phyloP scores from a whole-genome alignment of 1,140 invertebrate species.

The Manduca sexta region DNA sequence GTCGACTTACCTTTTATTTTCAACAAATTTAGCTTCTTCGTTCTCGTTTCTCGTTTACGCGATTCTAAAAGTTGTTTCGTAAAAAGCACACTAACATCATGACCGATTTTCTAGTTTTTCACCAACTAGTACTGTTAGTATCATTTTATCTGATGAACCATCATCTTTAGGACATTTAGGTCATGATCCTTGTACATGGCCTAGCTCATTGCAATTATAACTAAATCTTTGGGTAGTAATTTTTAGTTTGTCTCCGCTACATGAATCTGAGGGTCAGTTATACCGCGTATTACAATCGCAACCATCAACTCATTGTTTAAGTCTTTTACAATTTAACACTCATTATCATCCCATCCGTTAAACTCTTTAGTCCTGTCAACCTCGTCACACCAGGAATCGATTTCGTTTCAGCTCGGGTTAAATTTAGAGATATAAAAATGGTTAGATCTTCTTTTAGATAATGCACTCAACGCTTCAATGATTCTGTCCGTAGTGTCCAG shows the following conservation, averaged over 20 bases:
- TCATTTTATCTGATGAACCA: neutral
- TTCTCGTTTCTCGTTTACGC: too few relatives aligned
- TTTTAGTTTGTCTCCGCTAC: slow-evolving; percentile 18
- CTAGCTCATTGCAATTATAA: slow-evolving; percentile 6
- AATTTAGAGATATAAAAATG: slow-evolving; percentile 23
- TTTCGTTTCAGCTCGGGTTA: slow-evolving; percentile 16
- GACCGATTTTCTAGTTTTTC: slow-evolving; percentile 5
- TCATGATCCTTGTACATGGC: slow-evolving; percentile 3
- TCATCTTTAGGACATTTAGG: neutral
- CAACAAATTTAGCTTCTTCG: slow-evolving; percentile 19
- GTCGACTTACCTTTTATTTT: neutral
- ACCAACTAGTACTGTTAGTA: neutral
- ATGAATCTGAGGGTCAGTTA: slow-evolving; percentile 13
- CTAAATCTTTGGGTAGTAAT: slow-evolving; percentile 5
- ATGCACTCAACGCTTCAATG: too few relatives aligned
- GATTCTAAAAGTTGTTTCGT: slow-evolving; percentile 11
- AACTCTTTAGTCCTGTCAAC: slow-evolving; percentile 13
- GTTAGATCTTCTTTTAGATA: too few relatives aligned
- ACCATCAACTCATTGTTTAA: slow-evolving; percentile 12
- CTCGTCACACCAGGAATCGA: slow-evolving; percentile 22
- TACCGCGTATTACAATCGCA: slow-evolving; percentile 11
- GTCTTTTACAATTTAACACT: slow-evolving; percentile 10
- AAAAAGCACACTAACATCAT: too few relatives aligned
- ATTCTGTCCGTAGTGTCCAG: too few relatives aligned
- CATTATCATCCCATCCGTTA: neutral